phyloP scores from a whole-genome alignment of 1,140 invertebrate species.

The Eupeodes corollae region DNA sequence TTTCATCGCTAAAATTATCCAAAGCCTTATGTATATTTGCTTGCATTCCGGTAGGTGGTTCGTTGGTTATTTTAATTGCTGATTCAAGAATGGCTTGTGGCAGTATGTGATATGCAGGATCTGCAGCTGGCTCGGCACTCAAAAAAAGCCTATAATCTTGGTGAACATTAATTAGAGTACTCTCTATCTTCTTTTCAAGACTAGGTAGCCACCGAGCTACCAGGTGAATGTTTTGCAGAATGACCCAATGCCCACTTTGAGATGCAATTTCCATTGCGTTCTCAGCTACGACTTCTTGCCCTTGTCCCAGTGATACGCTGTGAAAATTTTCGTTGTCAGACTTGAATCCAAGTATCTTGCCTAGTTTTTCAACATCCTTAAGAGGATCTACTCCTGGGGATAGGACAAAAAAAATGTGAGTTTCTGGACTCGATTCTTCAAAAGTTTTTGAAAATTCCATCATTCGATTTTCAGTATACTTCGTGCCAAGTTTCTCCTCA shows the following conservation, averaged over 20 bases:
- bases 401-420: slow-evolving; percentile 88
- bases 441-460: slow-evolving; percentile 76
- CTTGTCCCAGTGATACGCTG: slow-evolving; percentile 88
- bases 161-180: slow-evolving; percentile 55
- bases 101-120: slow-evolving; percentile 44
- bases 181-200: slow-evolving; percentile 86
- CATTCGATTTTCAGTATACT: slow-evolving; percentile 66
- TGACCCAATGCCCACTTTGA: slow-evolving; percentile 81
- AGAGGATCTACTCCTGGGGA: slow-evolving; percentile 90
- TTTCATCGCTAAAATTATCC: slow-evolving; percentile 89
- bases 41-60: slow-evolving; percentile 87
- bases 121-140: slow-evolving; percentile 48
- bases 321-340: slow-evolving; percentile 76
- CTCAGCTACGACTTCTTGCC: slow-evolving; percentile 86
- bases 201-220: slow-evolving; percentile 78
- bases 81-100: slow-evolving; percentile 81
- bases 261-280: slow-evolving; percentile 68
- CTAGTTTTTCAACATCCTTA: slow-evolving; percentile 75
- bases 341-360: slow-evolving; percentile 63
- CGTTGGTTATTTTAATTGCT: slow-evolving; percentile 92
- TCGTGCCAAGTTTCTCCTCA: slow-evolving; percentile 75
- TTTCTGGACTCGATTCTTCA: slow-evolving; percentile 71
- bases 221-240: slow-evolving; percentile 82
- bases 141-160: slow-evolving; percentile 54
- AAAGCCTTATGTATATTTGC: slow-evolving; percentile 89